Base-by-base conservation (phyloP, 2,888 invertebrate species). In the Neuroscelio doddi region DNA sequence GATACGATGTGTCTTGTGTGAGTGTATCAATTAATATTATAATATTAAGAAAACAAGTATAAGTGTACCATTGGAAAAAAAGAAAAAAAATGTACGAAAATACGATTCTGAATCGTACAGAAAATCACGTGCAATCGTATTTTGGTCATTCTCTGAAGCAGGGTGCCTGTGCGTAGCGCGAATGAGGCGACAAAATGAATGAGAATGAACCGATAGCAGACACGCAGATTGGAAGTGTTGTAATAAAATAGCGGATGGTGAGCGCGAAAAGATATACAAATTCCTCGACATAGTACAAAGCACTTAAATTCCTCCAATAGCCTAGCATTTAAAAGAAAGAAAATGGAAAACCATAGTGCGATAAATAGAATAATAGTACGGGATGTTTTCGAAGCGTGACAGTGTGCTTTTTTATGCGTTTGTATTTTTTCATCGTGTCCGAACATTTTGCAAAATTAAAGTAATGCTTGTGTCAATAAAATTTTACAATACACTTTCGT, bases 271-370 rank as follows among this genome's bases (percentile, higher is more conserved):
- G 69, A 78, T 78, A 80, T 76, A 80, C 76, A 83, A 84, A 84
- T 81, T 84, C 83, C 83, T 84, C 76, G 80, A 83, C 76, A 83
- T 84, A 85, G 84, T 85, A 85, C 84, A 85, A 85, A 85, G 78
- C 81, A 80, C 78, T 78, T 75, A 76, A 80, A 80, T 74, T 77
- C 74, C 76, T 81, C 73, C 75, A 74, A 76, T 78, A 78, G 78
- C 69, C 46, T 76, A 77, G 76, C 64, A 66, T 74, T 73, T 69
- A 71, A 70, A 70, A 64, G 49, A 63, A 65, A 66, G 66, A 50
- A 61, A 57, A 56, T 64, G 46, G 50, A 68, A 70, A 72, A 72
- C 61, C 65, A 72, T 71, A 71, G 69, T 56, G 68, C 45, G 66
- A 64, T 53, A 71, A 49, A 67, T 71, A 70, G 67, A 49, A 29